phyloP scores from a whole-genome alignment of 2,113 vertebrate genomes.

The Edolisoma coerulescens region DNA sequence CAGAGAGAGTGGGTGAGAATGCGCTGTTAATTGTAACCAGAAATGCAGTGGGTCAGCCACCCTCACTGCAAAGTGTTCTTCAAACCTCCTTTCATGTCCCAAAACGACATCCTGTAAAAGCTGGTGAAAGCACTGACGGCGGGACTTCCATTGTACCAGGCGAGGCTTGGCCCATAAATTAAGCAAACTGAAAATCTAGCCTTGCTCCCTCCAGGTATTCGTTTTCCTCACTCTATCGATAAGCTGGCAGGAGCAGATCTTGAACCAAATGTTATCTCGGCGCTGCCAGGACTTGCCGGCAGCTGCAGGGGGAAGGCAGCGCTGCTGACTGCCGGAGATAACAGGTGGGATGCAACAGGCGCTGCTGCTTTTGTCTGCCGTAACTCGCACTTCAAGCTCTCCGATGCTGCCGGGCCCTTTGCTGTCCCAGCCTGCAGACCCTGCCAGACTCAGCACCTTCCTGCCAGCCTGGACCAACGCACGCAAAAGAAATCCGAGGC shows the following conservation, averaged over 20 bases:
- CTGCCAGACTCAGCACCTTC: not conserved
- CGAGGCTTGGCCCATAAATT: not conserved
- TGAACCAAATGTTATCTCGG: not conserved
- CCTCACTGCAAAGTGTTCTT: not conserved
- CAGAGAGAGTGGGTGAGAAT: constrained; percentile 11
- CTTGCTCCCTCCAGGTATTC: not conserved
- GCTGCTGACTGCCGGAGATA: not conserved
- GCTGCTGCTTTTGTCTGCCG: not conserved
- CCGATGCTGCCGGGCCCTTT: not conserved
- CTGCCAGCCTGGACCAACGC: not conserved
- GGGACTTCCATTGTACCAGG: not conserved
- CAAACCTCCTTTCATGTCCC: not conserved
- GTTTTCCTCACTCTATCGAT: not conserved
- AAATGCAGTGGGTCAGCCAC: not conserved
- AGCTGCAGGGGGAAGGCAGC: not conserved
- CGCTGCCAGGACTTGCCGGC: not conserved
- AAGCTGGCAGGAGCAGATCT: not conserved
- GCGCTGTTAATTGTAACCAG: constrained; percentile 48
- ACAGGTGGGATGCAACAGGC: constrained; percentile 35
- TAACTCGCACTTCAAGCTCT: not conserved
- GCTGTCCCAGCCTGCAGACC: not conserved
- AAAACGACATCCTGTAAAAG: not conserved
- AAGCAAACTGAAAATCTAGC: not conserved
- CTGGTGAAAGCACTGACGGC: not conserved
- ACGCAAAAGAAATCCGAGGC: not conserved